A percentile compares a stretch with the other conserved stretches of the same genome.
These are phyloP conservation scores for Sphaeramia orbicularis DNA, from an alignment of 2,797 vertebrate genomes.

Conservation along the genomic window DNA sequence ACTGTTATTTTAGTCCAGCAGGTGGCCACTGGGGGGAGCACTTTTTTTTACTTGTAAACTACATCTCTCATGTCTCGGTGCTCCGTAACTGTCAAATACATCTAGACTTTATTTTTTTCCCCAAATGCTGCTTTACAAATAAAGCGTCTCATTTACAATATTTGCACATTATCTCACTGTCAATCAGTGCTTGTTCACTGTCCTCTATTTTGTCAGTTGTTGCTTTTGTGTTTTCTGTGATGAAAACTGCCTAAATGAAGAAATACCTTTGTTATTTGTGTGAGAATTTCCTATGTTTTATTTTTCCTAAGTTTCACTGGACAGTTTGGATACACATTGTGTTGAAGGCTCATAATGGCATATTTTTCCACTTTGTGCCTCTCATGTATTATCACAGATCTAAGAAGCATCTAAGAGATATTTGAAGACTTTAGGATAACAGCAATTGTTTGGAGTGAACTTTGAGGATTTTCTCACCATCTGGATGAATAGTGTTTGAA, in stretches of 20 bases:
- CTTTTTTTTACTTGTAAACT: conserved; percentile 38
- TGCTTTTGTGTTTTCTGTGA: conserved; percentile 20
- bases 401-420: background rate
- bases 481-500: too few relatives aligned
- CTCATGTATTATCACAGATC: background rate
- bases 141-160: conserved; percentile 33
- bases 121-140: conserved; percentile 31
- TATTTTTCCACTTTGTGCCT: background rate
- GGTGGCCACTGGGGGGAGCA: conserved; percentile 52
- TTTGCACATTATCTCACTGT: conserved; percentile 56
- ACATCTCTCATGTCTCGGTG: conserved; percentile 18
- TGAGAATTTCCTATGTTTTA: conserved; percentile 1
- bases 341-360: conserved; percentile 10
- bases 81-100: conserved; percentile 31
- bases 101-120: conserved; percentile 3
- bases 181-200: conserved; percentile 21
- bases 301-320: conserved; percentile 41
- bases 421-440: too few relatives aligned
- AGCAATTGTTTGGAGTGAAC: too few relatives aligned
- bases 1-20: conserved; percentile 48
- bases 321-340: conserved; percentile 30
- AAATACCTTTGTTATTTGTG: conserved; percentile 10
- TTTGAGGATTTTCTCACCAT: background rate
- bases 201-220: background rate
- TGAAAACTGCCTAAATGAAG: conserved; percentile 23